Evolutionary conservation across 1,140 invertebrate species (phyloP).

Genomic region (Apocrypta bakeri): DNA sequence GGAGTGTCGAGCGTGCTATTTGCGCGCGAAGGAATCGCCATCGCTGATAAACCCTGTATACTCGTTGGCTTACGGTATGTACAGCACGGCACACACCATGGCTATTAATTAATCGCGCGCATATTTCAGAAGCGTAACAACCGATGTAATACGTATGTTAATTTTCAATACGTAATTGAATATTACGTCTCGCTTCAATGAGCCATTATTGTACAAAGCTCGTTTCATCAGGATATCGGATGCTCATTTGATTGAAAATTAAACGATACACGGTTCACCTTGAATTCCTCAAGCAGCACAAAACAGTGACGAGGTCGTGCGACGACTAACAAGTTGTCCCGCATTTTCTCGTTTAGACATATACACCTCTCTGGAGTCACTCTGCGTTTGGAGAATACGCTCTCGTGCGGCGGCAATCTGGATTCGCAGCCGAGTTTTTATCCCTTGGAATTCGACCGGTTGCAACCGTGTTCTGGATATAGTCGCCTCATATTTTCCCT

Average conservation of each 20-base stretch:
- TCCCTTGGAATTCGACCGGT: slow-evolving; percentile 17
- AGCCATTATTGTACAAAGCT: neutral
- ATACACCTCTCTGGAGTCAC: neutral
- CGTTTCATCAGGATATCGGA: no score
- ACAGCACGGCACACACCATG: neutral
- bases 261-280: no score
- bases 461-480: neutral
- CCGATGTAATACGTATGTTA: no score
- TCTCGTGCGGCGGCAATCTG: neutral
- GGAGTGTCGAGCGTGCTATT: neutral
- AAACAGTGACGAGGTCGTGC: neutral
- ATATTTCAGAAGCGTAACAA: neutral
- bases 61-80: no score
- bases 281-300: no score
- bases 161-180: no score
- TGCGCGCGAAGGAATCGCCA: neutral
- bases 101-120: neutral
- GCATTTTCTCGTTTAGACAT: neutral
- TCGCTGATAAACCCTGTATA: neutral
- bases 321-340: neutral
- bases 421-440: slow-evolving; percentile 9
- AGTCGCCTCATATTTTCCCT: neutral
- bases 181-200: neutral
- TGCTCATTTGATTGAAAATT: no score
- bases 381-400: neutral